These are phyloP conservation scores for Sebastiscus tertius DNA, from an alignment of 2,797 vertebrate species.

Conservation along the genomic window DNA sequence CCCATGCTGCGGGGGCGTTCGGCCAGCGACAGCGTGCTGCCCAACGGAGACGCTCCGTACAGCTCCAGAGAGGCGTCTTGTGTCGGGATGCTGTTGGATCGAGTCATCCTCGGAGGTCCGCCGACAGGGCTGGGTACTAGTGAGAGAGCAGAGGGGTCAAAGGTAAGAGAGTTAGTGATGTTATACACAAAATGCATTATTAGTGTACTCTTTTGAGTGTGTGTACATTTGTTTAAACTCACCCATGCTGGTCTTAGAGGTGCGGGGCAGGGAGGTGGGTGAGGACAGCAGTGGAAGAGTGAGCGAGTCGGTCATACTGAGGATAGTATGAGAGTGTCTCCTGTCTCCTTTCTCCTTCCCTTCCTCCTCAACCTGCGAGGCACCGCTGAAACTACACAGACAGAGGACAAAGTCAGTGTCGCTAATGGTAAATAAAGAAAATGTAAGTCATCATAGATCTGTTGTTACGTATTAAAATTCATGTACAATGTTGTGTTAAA, in stretches of 20 bases:
- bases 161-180: not conserved
- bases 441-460: not conserved
- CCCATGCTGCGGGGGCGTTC: slow-evolving; percentile 95
- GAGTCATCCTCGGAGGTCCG: slow-evolving; percentile 90
- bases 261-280: slow-evolving; percentile 86
- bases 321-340: slow-evolving; percentile 89
- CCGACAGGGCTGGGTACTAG: slow-evolving; percentile 83
- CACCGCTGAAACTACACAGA: slow-evolving; percentile 72
- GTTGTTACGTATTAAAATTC: not conserved
- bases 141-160: slow-evolving; percentile 50
- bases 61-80: slow-evolving; percentile 93
- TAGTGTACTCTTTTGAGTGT: no score
- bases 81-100: slow-evolving; percentile 97
- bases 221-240: slow-evolving; percentile 53
- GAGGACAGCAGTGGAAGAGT: slow-evolving; percentile 88
- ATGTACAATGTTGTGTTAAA: not conserved
- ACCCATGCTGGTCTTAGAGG: slow-evolving; percentile 87
- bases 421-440: not conserved
- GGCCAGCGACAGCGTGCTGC: slow-evolving; percentile 93
- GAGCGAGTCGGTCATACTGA: slow-evolving; percentile 85
- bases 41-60: slow-evolving; percentile 89
- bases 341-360: slow-evolving; percentile 92
- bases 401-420: not conserved
- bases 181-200: not conserved
- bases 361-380: slow-evolving; percentile 87